Percentiles rank a stretch among this genome's conserved stretches.
phyloP scores from a whole-genome alignment of 2,113 vertebrate species.

The Xerus inauris region DNA sequence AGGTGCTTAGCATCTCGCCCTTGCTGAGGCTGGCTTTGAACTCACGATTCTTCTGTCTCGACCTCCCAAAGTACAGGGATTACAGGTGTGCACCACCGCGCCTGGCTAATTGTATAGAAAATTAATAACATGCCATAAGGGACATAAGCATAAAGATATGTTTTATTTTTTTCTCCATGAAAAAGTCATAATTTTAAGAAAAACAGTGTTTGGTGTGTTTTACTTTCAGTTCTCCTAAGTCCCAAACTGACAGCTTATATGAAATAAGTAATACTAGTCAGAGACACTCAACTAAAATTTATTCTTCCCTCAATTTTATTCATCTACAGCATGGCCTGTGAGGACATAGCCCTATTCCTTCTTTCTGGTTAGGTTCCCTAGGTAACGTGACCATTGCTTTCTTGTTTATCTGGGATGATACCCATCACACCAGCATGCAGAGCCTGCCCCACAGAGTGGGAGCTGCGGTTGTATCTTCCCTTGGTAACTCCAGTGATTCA shows the following conservation, averaged over 20 bases:
- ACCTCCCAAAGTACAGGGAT: too few species aligned
- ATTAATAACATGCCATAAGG: not conserved
- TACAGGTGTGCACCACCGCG: too few species aligned
- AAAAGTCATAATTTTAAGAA: not conserved
- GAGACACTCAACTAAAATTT: not conserved
- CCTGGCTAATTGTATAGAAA: not conserved
- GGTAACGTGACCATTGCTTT: rapidly evolving
- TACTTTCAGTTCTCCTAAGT: not conserved
- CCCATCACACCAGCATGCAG: too few species aligned
- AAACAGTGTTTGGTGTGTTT: not conserved
- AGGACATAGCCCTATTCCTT: not conserved
- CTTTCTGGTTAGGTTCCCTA: rapidly evolving
- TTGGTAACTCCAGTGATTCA: not conserved
- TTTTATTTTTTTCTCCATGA: not conserved
- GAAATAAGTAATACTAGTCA: not conserved
- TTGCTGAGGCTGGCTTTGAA: too few species aligned
- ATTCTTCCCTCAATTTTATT: not conserved
- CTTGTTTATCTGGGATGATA: not conserved
- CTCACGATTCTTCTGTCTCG: too few species aligned
- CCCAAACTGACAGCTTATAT: not conserved
- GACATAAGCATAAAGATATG: not conserved
- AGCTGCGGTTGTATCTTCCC: rapidly evolving
- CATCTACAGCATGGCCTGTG: not conserved
- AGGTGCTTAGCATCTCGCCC: too few species aligned
- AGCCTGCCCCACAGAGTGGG: not conserved